A percentile compares a stretch with the other conserved stretches of the same genome.
phyloP scores from a whole-genome alignment of 2,888 invertebrate genomes.

The Bombyx huttoni region DNA sequence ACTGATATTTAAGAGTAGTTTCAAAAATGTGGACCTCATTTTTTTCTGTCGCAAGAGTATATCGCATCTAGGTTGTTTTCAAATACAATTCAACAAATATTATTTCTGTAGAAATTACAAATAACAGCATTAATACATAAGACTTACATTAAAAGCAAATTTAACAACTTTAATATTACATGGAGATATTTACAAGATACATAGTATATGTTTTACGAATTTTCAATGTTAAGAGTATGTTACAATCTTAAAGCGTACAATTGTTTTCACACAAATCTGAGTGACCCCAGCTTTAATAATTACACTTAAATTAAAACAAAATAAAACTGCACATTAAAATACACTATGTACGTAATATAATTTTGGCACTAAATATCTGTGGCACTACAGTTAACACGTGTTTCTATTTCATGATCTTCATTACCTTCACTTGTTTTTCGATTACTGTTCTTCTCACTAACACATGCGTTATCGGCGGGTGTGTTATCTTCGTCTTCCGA shows the following conservation, averaged over 20 bases:
- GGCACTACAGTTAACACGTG: constrained; percentile 67
- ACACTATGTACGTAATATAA: constrained; percentile 60
- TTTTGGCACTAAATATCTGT: constrained; percentile 78
- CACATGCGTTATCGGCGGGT: constrained; percentile 39
- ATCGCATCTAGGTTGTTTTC: constrained; percentile 10
- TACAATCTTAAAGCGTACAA: constrained; percentile 62
- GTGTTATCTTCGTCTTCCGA: constrained; percentile 69
- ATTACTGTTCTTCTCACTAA: constrained; percentile 63
- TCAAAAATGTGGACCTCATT: constrained; percentile 51
- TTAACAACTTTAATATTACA: constrained; percentile 57
- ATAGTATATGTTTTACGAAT: constrained; percentile 26
- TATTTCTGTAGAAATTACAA: constrained; percentile 38
- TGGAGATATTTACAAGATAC: constrained; percentile 59
- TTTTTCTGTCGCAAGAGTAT: constrained; percentile 5
- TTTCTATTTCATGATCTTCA: constrained; percentile 56
- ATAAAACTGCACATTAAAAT: constrained; percentile 69
- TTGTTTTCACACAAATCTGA: constrained; percentile 57
- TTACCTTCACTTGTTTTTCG: constrained; percentile 53
- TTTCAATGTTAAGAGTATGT: constrained; percentile 40
- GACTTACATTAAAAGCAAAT: constrained; percentile 63
- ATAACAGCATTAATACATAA: constrained; percentile 52
- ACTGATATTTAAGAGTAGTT: constrained; percentile 58
- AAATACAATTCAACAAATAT: constrained; percentile 28
- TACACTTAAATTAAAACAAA: constrained; percentile 61
- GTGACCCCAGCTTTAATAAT: constrained; percentile 55